phyloP scores from a whole-genome alignment of 2,113 vertebrate genomes.

The Gavia stellata region DNA sequence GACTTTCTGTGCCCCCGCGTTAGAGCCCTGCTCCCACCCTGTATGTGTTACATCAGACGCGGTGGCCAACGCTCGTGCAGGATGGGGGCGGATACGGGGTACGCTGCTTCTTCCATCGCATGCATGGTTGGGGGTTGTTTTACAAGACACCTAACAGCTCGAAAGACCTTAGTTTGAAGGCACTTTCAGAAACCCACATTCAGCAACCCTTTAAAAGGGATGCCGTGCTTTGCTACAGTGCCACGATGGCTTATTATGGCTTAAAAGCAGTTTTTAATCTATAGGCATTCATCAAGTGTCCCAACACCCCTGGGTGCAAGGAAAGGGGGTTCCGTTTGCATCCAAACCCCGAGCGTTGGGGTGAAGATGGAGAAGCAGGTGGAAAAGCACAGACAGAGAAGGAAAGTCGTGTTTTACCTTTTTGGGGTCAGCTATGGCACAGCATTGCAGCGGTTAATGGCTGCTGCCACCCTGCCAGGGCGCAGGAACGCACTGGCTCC shows the following conservation, averaged over 20 bases:
- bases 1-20: fast-evolving
- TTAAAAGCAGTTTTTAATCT: background rate
- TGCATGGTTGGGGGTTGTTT: fast-evolving
- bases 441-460: background rate
- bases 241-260: fast-evolving
- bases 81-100: background rate
- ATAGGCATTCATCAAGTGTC: background rate
- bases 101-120: fast-evolving
- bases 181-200: background rate
- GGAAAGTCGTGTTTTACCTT: background rate
- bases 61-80: background rate
- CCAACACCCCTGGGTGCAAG: fast-evolving
- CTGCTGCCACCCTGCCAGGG: background rate
- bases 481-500: background rate
- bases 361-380: background rate
- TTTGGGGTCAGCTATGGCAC: background rate
- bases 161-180: background rate
- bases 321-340: background rate
- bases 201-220: too few species aligned
- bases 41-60: background rate
- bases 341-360: fast-evolving
- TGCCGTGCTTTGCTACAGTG: background rate
- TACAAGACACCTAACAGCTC: background rate
- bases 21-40: background rate
- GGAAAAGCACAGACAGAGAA: background rate